Conservation (phyloP, 2,888 invertebrate genomes). For the Copidosoma aretas region DNA sequence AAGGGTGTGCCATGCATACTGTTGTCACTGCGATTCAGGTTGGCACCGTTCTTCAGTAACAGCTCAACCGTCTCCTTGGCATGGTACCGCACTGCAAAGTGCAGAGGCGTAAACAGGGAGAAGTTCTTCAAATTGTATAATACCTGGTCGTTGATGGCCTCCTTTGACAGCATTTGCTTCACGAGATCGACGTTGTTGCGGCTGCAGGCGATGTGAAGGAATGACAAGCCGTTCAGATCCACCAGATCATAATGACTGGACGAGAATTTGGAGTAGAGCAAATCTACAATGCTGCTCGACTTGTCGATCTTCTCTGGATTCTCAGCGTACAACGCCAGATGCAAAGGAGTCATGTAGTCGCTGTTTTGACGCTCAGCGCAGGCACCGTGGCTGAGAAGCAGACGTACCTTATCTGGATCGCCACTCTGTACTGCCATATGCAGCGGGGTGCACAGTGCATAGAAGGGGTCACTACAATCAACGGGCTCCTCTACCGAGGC, state of each 20-base stretch:
- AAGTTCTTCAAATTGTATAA: background rate
- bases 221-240: slow-evolving; percentile 11
- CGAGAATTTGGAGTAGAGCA: background rate
- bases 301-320: background rate
- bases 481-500: background rate
- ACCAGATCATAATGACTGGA: background rate
- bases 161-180: background rate
- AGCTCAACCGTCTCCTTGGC: background rate
- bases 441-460: slow-evolving; percentile 2
- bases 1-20: slow-evolving; percentile 5
- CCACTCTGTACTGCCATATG: slow-evolving; percentile 11
- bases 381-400: background rate
- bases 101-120: slow-evolving; percentile 4
- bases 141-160: background rate
- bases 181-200: slow-evolving; percentile 1
- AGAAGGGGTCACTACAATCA: background rate
- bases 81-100: slow-evolving; percentile 9
- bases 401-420: background rate
- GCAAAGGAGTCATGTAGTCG: slow-evolving; percentile 12
- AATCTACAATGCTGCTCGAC: background rate
- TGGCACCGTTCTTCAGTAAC: background rate
- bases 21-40: slow-evolving; percentile 1
- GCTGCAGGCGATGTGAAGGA: slow-evolving; percentile 17
- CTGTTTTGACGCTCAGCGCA: background rate
- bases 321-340: slow-evolving; percentile 21